Evolutionary conservation across 2,888 invertebrate genomes (phyloP), one percentile per base, ranked within the genome.

Genomic region (Nesidiocoris tenuis): DNA sequence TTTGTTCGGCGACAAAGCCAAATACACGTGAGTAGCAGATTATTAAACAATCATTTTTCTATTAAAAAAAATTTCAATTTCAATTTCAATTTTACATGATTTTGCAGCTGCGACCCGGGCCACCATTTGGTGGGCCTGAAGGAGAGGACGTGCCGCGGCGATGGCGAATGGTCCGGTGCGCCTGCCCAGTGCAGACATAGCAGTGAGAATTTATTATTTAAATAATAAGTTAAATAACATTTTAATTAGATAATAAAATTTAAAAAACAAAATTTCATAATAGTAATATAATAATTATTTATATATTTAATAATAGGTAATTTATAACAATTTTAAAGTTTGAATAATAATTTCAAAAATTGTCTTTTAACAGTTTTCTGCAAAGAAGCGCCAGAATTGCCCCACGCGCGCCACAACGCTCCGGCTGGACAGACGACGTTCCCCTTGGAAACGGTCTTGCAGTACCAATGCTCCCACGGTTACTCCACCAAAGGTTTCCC

Each of bases 401-500:
- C 91, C 81, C 93, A 95, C 83, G 94, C 95, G 0, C 88, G 91
- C 39, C 93, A 97, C 85, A 95, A 96, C 71, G 96, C 95, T 0
- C 87, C 93, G 0, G 88, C 90, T 0, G 95, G 94, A 80, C 95
- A 96, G 83, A 90, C 89, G 5, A 93, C 94, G 23, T 98, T 95
- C 83, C 94, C 95, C 82, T 86, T 96, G 80, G 95, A 96, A 82
- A 92, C 93, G 12, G 92, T 92, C 0, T 90, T 98, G 1, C 92
- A 94, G 83, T 99, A 98, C 86, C 92, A 92, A 82, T 98, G 98
- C 82, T 91, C 92, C 82, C 91, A 91, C n/a, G 98, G 98, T 12
- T 98, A 96, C 84, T 91, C 92, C 77, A 92, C 94, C 78, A 92
- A 93, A 82, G 98, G 98, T 0, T 93, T 96, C 84, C 92, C 94